Evolutionary conservation across 2,888 invertebrate genomes (phyloP), one percentile per base, ranked within the genome.

Genomic region (Cantharis nigra): DNA sequence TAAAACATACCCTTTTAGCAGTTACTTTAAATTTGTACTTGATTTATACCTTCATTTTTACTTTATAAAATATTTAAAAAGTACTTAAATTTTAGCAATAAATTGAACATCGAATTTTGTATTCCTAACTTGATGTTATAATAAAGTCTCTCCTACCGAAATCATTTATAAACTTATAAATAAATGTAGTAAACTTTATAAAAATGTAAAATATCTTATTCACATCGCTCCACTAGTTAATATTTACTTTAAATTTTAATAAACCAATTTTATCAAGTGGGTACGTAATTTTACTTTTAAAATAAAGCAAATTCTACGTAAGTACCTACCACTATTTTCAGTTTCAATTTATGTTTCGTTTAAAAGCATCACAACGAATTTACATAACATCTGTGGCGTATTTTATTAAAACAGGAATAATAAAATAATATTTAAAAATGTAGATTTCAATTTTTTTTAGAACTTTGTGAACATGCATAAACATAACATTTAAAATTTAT

Each of bases 31-130:
- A 86, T 86, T 84, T 83, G 71, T 75, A 75, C 70, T 81, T 84
- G 85, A 86, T 85, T 84, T 86, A 85, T 84, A 80, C 78, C 80
- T 83, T 80, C 81, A 79, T 82, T 81, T 79, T 78, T 76, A 76
- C 77, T 82, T 85, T 83, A 84, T 86, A 81, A 81, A 84, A 85
- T 84, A 86, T 86, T 85, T 84, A 85, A 83, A 83, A 85, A 84
- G 83, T 83, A 82, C 82, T 80, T 79, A 81, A 81, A 81, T 82
- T 82, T 81, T 79, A 75, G 79, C 77, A 81, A 82, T 81, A 79
- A 76, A 75, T 72, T 71, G 75, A 82, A 80, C 80, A 79, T 82
- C 82, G 81, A 82, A 80, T 79, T 73, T 74, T 26, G 73, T 71
- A 77, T 71, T 74, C 74, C 70, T 65, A 72, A 70, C 77, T 79